A percentile compares a stretch with the other conserved stretches of the same genome.
Evolutionary conservation across 2,113 vertebrate species (phyloP).

Genomic region (Erpornis zantholeuca): DNA sequence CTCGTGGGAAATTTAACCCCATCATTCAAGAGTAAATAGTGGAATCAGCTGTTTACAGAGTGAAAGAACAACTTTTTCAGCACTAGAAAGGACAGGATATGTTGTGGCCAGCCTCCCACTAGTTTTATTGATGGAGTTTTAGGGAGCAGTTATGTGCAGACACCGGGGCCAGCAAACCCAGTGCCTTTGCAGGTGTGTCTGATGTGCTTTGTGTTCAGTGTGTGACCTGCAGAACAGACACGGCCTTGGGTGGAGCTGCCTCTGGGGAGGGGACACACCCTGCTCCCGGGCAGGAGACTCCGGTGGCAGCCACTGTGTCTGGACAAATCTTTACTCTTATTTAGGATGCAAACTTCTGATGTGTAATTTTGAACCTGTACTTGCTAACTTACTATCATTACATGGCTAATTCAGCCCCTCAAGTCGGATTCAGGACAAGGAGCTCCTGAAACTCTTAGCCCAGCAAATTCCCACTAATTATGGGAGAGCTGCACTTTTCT

Average conservation of each 20-base stretch:
- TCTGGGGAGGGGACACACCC: not conserved
- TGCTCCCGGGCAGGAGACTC: not conserved
- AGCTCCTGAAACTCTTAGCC: not conserved
- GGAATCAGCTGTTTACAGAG: slow-evolving; percentile 22
- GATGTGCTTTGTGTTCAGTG: not conserved
- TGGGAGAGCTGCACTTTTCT: not conserved
- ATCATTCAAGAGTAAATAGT: slow-evolving; percentile 43
- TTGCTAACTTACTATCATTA: not conserved
- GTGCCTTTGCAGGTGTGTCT: not conserved
- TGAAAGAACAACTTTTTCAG: not conserved
- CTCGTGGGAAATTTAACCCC: slow-evolving; percentile 50
- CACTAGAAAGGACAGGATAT: not conserved
- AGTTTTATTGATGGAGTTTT: not conserved
- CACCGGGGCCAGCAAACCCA: not conserved
- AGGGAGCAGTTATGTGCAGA: not conserved
- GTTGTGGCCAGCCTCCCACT: not conserved
- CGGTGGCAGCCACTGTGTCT: accelerated
- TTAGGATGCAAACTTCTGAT: not conserved
- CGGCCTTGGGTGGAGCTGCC: not conserved
- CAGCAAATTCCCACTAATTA: not conserved
- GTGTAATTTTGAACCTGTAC: not conserved
- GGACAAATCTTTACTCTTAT: not conserved
- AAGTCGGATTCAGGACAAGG: not conserved
- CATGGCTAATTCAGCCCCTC: not conserved
- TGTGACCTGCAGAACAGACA: accelerated